Evolutionary conservation across 1,140 invertebrate species (phyloP), one percentile per base, ranked within the genome.

Genomic region (Galleria mellonella): DNA sequence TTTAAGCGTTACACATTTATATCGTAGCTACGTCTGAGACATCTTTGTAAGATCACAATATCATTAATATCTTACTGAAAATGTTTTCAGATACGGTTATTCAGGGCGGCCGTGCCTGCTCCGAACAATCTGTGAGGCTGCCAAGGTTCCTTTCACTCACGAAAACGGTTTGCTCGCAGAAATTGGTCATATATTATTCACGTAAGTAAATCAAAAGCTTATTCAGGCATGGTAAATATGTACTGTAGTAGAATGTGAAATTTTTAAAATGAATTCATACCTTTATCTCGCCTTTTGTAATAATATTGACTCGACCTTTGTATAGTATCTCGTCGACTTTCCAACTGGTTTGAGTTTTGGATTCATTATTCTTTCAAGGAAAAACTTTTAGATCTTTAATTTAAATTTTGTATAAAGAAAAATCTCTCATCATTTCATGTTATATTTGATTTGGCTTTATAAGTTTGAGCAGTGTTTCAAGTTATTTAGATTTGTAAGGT

Each of bases 91-190:
- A 32, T 87, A 90, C 67, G 91, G 91, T 5, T 88, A 89, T 47
- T 83, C 89, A 51, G 93, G 92, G 7, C 88, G 90, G 52, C 87
- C 88, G 48, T 94, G 93, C 75, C 86, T 94, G 36, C 87, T 94
- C 32, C 89, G 90, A 64, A 90, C 90, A 50, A 91, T 94, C 66
- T 94, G 93, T 66, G 93, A 94, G 79, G 88, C 89, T 1, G 90
- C 92, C 1, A 89, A 90, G 52, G 87, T 89, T 23, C 91, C 92
- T 46, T 90, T 94, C 48, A 88, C 88, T 48, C 85, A 87, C 62
- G 85, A 89, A 54, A 88, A 89, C 56, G 91, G 92, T 11, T 83
- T 94, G 41, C 73, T 91, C 51, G 90, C 89, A n/a, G 90, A 94
- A 86, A 83, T 94, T 48, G 72, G 92, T 14, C 91, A 92, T 65